Base-by-base conservation (phyloP, 2,113 vertebrate genomes). In the Leptocoma aspasia region DNA sequence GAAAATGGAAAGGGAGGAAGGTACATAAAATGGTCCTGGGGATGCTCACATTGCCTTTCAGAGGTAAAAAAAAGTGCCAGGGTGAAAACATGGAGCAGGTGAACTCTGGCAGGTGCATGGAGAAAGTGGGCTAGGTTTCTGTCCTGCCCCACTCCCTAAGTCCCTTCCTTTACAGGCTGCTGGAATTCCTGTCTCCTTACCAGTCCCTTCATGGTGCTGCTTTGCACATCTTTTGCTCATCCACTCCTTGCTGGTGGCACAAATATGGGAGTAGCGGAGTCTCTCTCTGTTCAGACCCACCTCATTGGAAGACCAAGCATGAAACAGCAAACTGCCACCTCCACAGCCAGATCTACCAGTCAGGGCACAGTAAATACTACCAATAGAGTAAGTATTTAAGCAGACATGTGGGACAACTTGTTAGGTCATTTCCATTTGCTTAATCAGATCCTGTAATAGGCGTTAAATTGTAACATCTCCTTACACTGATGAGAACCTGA, bases 401-500 rank as follows among this genome's bases (percentile, higher is more conserved):
- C 70, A 95, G 91, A 79, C 37, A 57, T 91, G 94, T 89, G 81
- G 96, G 81, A 53, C 49, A 89, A 91, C 83, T 89, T 76, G 83
- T 91, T 65, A 39, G 78, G 84, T 57, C 91, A 95, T 95, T 94
- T 92, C 69, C n/a, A 65, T 92, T 87, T 87, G 57, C 73, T 96
- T 91, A 87, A 95, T 85, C 93, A 97, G 84, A 76, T 53, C 61
- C 77, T 53, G 53, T 56, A 92, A 79, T 20, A 76, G 89, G 76
- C 1, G 2, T 71, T 89, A 95, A 94, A 95, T 54, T 72, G 94
- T 68, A 64, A 71, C 7, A 7, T 84, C 77, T 86, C 60, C 76
- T 82, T 65, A 39, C 66, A 57, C 41, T 13, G 45, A 66, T 70
- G 59, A 81, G 71, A 92, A 73, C 39, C 47, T 60, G 66, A 53